These are phyloP conservation scores for Lepidurus arcticus DNA, from an alignment of 1,140 invertebrate genomes.

Conservation along the genomic window DNA sequence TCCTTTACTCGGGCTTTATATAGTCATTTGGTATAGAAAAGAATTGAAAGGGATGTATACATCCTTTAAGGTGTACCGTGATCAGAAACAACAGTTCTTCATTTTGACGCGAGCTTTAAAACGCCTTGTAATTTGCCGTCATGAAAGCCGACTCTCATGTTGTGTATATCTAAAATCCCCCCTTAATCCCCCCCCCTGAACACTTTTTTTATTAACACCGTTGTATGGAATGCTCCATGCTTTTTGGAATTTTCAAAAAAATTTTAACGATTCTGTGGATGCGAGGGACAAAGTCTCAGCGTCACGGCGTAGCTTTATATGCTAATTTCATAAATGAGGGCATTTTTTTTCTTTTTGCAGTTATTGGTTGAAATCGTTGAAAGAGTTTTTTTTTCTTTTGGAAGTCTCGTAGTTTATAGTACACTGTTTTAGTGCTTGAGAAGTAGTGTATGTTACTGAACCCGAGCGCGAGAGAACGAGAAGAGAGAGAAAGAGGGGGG, in stretches of 20 bases:
- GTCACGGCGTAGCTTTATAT: no score
- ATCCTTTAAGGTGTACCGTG: not conserved
- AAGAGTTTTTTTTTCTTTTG: not conserved
- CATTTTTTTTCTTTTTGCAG: no score
- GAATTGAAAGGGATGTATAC: constrained; percentile 19
- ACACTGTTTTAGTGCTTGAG: not conserved
- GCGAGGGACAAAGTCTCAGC: no score
- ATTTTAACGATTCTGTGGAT: no score
- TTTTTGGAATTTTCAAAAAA: no score
- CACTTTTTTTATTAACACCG: not conserved
- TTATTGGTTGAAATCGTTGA: no score
- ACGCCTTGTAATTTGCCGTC: not conserved
- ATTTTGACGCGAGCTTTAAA: constrained; percentile 1
- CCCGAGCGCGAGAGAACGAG: not conserved
- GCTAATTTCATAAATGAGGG: no score
- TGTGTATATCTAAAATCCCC: not conserved
- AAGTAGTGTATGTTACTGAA: constrained; percentile 10
- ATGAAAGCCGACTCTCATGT: not conserved
- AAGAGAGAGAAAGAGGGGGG: not conserved
- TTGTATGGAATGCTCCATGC: not conserved
- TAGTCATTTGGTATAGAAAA: not conserved
- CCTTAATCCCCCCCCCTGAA: not conserved
- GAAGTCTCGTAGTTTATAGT: no score
- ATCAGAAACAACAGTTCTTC: constrained; percentile 22
- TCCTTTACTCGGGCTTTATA: not conserved